These are phyloP conservation scores for Plebejus argus DNA, from an alignment of 2,888 invertebrate genomes.

Conservation along the genomic window DNA sequence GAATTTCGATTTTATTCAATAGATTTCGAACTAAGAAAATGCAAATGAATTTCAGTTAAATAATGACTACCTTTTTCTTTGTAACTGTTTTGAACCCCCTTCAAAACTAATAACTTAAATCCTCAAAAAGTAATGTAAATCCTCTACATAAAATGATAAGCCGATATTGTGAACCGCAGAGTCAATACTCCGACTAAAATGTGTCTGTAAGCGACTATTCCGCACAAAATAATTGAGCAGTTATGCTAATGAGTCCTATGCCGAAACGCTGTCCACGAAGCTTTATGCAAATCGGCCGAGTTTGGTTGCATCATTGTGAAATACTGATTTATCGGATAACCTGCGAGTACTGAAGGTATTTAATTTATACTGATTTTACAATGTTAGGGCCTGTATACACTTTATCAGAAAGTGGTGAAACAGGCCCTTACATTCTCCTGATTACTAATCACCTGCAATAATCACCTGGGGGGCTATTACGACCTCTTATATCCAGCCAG, in stretches of 20 bases:
- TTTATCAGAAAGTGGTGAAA: no score
- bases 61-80: no score
- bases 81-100: no score
- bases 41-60: no score
- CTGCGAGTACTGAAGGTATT: neutral
- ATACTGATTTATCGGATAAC: constrained; percentile 27
- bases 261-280: constrained; percentile 70
- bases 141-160: neutral
- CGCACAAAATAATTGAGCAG: constrained; percentile 76
- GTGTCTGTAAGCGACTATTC: constrained; percentile 71
- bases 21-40: no score
- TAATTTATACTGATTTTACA: neutral
- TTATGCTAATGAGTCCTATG: constrained; percentile 77
- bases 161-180: neutral
- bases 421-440: no score
- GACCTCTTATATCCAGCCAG: no score
- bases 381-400: no score
- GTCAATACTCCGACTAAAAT: constrained; percentile 52
- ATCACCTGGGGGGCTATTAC: no score
- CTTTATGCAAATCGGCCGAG: constrained; percentile 68
- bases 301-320: constrained; percentile 35
- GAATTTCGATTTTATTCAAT: no score
- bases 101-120: neutral
- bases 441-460: no score
- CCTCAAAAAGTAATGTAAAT: neutral